phyloP scores from a whole-genome alignment of 64 coral and sea anemone species.

The Montipora efflorescens region DNA sequence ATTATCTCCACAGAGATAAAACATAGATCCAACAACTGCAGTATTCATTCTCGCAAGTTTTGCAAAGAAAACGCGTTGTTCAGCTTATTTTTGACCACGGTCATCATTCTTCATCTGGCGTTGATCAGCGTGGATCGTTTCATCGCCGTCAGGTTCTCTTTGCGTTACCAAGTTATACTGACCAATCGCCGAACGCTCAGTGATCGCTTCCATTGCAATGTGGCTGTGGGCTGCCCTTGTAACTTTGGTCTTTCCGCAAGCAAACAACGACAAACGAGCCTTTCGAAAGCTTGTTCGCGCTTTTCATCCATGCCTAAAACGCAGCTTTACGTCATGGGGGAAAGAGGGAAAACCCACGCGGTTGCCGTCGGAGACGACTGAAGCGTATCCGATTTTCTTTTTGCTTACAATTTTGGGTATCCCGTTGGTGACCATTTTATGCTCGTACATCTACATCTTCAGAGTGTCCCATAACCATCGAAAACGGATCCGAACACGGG shows the following conservation, averaged over 20 bases:
- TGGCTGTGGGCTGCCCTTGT: not conserved
- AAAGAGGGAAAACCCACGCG: too few relatives aligned
- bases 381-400: not conserved
- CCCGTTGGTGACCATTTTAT: not conserved
- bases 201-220: not conserved
- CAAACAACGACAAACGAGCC: too few relatives aligned
- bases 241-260: not conserved
- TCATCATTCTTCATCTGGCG: conserved; percentile 21
- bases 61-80: not conserved
- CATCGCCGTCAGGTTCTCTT: not conserved
- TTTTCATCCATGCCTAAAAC: not conserved
- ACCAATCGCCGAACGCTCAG: conserved; percentile 15
- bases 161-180: not conserved
- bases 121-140: conserved; percentile 26
- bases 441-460: not conserved
- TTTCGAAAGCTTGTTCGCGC: not conserved
- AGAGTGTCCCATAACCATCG: not conserved
- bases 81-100: not conserved
- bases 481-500: not conserved
- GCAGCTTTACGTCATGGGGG: not conserved
- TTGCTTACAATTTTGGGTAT: not conserved
- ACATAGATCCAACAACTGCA: not conserved
- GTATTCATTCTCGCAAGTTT: not conserved
- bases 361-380: too few relatives aligned
- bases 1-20: too few relatives aligned